Base-by-base conservation (phyloP, 2,113 vertebrate species). In the Pterophyllum scalare region DNA sequence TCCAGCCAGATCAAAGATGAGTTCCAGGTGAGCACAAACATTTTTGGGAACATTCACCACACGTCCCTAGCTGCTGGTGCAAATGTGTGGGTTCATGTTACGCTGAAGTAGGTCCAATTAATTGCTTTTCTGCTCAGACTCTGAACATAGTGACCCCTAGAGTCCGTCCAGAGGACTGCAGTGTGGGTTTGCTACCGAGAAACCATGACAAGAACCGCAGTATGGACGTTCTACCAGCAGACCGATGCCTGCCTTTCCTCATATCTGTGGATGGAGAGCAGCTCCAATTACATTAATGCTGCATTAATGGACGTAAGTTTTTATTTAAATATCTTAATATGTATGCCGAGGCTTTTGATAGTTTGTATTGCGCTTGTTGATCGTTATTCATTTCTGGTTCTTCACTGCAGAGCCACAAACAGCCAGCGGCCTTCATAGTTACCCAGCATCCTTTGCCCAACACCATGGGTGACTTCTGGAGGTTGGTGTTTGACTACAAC, bases 1-100 rank as follows among this genome's bases (percentile, higher is more conserved):
- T 99, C 98, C 95, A 99, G 98, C 94, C 98, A 99, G 91, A 98
- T 99, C 88, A 99, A 99, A 95, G 98, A 99, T 35, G 98, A 99
- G 86, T 99, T 99, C 92, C 98, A 99, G 98, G 98, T 99, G 93
- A 86, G 84, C 19, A 54, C 78, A 52, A 59, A 56, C 65, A 67
- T 35, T 52, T 40, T 14, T 70, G 43, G 24, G 24, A 70, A 49
- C 65, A 70, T 26, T 72, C 3, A 12, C 24, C 43, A 49, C 65
- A 72, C 1, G 54, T 56, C 54, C 65, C 46, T 31, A 31, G 19
- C 17, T 52, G 46, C 52, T 52, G 49, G 49, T 31, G 43, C 28
- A 3, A 70, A 28, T 28, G 24, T 70, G 17, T 1, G 17, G 22
- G 43, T 20, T 72, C 24, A 72, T 20, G 11, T 31, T 31, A 70